These are phyloP conservation scores for Nilaparvata lugens DNA, from an alignment of 1,140 invertebrate species.

Conservation along the genomic window DNA sequence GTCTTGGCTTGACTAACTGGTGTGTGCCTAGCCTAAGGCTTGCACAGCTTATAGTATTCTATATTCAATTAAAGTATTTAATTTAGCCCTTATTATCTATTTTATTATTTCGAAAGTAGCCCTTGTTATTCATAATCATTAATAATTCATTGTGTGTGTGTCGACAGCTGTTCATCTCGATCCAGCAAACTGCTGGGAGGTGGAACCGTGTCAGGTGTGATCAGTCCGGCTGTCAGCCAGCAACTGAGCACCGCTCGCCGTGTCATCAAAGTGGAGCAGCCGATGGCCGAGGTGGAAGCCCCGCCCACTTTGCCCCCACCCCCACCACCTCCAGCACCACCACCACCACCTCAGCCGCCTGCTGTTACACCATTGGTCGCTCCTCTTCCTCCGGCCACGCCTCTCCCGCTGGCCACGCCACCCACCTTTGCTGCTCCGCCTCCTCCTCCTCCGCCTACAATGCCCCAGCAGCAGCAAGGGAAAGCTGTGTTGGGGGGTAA, in stretches of 20 bases:
- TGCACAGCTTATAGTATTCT: no score
- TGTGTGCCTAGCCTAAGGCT: no score
- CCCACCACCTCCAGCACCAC: slow-evolving; percentile 23
- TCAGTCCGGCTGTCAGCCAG: no score
- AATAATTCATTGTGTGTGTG: no score
- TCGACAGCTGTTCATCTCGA: no score
- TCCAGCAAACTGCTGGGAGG: slow-evolving; percentile 3
- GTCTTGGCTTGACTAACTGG: no score
- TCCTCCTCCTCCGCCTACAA: neutral
- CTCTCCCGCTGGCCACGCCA: neutral
- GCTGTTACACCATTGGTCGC: neutral
- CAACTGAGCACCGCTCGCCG: slow-evolving; percentile 33
- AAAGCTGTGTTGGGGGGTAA: no score
- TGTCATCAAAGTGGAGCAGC: slow-evolving; percentile 33
- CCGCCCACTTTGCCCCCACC: slow-evolving; percentile 10
- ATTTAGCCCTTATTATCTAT: no score
- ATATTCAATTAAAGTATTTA: no score
- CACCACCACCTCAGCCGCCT: slow-evolving; percentile 22
- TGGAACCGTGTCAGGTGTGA: slow-evolving; percentile 23
- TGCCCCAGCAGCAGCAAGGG: neutral
- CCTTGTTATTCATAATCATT: no score
- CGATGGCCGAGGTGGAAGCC: slow-evolving; percentile 7
- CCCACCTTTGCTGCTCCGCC: neutral
- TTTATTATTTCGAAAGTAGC: no score
- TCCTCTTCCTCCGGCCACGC: neutral